Evolutionary conservation across 2,797 vertebrate genomes (phyloP), one percentile per base, ranked within the genome.

Genomic region (Clarias laeviceps): DNA sequence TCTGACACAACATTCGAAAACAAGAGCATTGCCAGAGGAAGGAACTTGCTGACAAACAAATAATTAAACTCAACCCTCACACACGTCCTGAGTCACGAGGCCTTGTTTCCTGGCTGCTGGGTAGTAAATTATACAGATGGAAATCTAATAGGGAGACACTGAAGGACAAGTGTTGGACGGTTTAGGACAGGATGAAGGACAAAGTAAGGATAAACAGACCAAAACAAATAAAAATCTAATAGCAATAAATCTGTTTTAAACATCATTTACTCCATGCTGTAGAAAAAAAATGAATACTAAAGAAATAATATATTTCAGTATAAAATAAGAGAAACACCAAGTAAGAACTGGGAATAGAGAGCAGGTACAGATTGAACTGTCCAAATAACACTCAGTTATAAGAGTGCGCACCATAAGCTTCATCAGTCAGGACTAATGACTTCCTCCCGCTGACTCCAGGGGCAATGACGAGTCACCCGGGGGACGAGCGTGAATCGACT

Each of bases 41-140:
- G 56, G 87, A 89, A 87, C 87, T 88, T 80, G 29, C 82, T 66
- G 74, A 77, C 86, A 91, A 91, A 92, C 88, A 91, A 90, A 88
- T 76, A 86, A 84, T 90, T 90, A 89, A 80, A 85, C 68, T 57
- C 76, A 86, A 88, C 65, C 80, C 64, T 80, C 85, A 79, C 84
- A 89, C 88, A 91, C 66, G 66, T 85, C 85, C 86, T 85, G 81
- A 88, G 40, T 88, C 82, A 89, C 29, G 59, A 82, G 87, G 34
- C 84, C 83, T 59, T n/a, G 37, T 70, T 87, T 87, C 83, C 86
- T 77, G 81, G 61, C 73, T 80, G 73, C 65, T 50, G 69, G 59
- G 29, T 76, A 62, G 80, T 76, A 88, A 88, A 88, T 61, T 83
- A 68, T 82, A 56, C 8, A 89, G 84, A 89, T 86, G 65, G 69